Base-by-base conservation (phyloP, 2,888 invertebrate species). In the Stenchaetothrips biformis region DNA sequence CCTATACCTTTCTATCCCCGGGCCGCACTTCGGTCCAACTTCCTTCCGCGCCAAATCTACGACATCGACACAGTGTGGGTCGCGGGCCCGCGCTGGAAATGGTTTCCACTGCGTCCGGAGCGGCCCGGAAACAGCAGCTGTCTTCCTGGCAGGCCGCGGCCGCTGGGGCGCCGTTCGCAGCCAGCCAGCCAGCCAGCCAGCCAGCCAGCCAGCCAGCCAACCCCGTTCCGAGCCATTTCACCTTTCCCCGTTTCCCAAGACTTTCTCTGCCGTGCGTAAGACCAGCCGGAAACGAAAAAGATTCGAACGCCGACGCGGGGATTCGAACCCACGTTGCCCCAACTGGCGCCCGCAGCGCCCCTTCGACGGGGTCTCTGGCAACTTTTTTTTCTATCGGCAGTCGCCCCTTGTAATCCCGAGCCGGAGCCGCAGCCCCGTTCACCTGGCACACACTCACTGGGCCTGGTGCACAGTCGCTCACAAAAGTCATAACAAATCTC, bases 401-500 rank as follows among this genome's bases (percentile, higher is more conserved):
- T 4, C 37, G 37, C 37, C 37, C 37, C 37, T 37, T 37, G 2
- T 37, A 37, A 37, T 37, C 37, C 53, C 4, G 13, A 6, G 53
- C 53, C 13, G 53, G 53, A 4, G 53, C 62, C 7, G 18, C 18
- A n/a, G 62, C 18, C 62, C n/a, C 62, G 62, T n/a, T 2, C n/a
- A n/a, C n/a, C 18, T 7, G 18, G n/a, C 18, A n/a, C 62, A 21
- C 21, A 8, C 21, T 7, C 67, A 8, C 53, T 53, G 25, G 21
- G 67, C 25, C 21, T 8, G 25, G n/a, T 25, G n/a, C 25, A 37
- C 21, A 74, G 21, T 74, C 21, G 9, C 67, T 74, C 67, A 74
- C 67, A 74, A 74, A 74, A 74, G 67, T 74, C 67, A 74, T 74
- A 74, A 74, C 67, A 74, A 74, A 74, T 74, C 25, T 74, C 67